A percentile compares a stretch with the other conserved stretches of the same genome.
phyloP scores from a whole-genome alignment of 2,797 vertebrate species.

The Mus caroli region DNA sequence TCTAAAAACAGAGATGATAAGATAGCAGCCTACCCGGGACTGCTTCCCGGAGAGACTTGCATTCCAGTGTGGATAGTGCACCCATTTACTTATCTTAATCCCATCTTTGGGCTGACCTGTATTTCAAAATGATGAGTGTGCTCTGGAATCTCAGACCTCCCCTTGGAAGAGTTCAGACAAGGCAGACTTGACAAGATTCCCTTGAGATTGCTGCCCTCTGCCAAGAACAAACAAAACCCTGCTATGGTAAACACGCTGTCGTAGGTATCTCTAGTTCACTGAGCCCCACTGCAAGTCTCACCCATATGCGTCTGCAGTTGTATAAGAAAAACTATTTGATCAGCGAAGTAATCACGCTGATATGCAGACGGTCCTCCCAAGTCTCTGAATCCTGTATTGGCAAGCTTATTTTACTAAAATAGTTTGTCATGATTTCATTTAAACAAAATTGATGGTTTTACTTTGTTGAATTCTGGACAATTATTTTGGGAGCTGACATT shows the following conservation, averaged over 20 bases:
- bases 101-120: slow-evolving; percentile 69
- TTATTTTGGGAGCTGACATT: not conserved
- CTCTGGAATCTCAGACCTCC: slow-evolving; percentile 71
- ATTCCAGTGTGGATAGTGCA: slow-evolving; percentile 72
- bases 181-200: not conserved
- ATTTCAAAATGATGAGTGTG: slow-evolving; percentile 69
- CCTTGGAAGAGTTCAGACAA: slow-evolving; percentile 26
- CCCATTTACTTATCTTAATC: slow-evolving; percentile 78
- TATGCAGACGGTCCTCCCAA: slow-evolving; percentile 42
- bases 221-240: slow-evolving; percentile 12
- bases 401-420: slow-evolving; percentile 52
- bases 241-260: not conserved
- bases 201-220: slow-evolving; percentile 5
- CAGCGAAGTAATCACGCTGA: slow-evolving; percentile 23
- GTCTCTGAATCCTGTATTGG: slow-evolving; percentile 32
- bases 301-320: slow-evolving; percentile 6
- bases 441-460: not conserved
- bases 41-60: slow-evolving; percentile 67
- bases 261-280: slow-evolving; percentile 53
- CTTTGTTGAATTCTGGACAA: not conserved
- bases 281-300: not conserved
- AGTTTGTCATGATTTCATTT: slow-evolving; percentile 16
- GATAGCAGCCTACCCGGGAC: slow-evolving; percentile 64
- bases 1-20: slow-evolving; percentile 56
- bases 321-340: not conserved